phyloP scores from a whole-genome alignment of 2,113 vertebrate genomes.

The Turnix velox region DNA sequence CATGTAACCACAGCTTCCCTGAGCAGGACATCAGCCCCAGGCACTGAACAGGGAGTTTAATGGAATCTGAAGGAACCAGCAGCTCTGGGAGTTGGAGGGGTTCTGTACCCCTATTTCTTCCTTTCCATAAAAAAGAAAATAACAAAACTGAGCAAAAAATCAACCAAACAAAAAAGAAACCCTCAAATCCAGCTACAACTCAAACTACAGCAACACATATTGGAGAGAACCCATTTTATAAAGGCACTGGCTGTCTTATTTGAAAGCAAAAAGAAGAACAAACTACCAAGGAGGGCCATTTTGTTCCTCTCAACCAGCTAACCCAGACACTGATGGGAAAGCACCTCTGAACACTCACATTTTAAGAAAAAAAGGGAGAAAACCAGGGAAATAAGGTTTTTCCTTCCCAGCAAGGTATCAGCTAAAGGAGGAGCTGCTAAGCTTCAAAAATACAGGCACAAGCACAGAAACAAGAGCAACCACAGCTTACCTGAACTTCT shows the following conservation, averaged over 20 bases:
- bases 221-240: neutral
- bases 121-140: too few relatives aligned
- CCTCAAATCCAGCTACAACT: neutral
- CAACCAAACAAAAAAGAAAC: too few relatives aligned
- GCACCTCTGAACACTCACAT: neutral
- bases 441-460: neutral
- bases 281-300: neutral
- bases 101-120: neutral
- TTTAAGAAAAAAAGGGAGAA: neutral
- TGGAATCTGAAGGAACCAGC: neutral
- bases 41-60: neutral
- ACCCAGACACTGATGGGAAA: neutral
- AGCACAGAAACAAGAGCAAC: neutral
- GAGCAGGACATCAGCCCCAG: constrained; percentile 1
- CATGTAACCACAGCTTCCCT: neutral
- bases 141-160: too few relatives aligned
- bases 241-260: neutral
- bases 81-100: neutral
- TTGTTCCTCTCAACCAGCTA: neutral
- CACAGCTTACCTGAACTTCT: neutral
- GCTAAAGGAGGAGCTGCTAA: neutral
- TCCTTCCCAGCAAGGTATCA: neutral
- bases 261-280: neutral
- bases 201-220: neutral
- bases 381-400: neutral